These are phyloP conservation scores for Amphimedon queenslandica DNA, from an alignment of 37 sponge, comb jelly and placozoan species.

Conservation along the genomic window DNA sequence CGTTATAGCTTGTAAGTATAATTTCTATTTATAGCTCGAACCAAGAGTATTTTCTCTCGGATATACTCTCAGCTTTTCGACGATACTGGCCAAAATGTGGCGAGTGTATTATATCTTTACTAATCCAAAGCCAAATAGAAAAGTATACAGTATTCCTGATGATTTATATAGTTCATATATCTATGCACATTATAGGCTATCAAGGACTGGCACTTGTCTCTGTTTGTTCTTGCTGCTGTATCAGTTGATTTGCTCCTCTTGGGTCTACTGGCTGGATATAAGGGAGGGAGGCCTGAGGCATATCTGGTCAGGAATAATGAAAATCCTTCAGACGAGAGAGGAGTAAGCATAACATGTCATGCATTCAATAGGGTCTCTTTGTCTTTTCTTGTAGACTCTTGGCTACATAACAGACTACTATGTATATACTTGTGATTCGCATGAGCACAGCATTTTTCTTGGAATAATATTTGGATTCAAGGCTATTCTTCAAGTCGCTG, in stretches of 20 bases:
- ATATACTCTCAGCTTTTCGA: slow-evolving; percentile 7
- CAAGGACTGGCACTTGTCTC: slow-evolving; percentile 11
- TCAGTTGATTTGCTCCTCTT: slow-evolving; percentile 3
- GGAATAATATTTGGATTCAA: slow-evolving; percentile 28
- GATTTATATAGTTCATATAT: background rate
- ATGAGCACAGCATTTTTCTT: background rate
- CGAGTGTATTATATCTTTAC: slow-evolving; percentile 27
- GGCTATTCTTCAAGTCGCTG: slow-evolving; percentile 17
- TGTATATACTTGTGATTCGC: slow-evolving; percentile 10
- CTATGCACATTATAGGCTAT: background rate
- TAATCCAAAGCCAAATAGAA: slow-evolving; percentile 28
- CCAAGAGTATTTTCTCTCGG: background rate
- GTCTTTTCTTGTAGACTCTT: background rate
- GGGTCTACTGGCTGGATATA: background rate
- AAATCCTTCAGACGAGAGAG: background rate
- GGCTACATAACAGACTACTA: background rate
- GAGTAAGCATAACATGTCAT: background rate
- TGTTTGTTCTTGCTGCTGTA: background rate
- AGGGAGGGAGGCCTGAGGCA: background rate
- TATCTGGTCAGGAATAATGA: background rate
- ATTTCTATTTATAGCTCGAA: background rate
- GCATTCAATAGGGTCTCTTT: background rate
- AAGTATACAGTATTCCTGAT: slow-evolving; percentile 2
- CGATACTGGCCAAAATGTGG: slow-evolving; percentile 24
- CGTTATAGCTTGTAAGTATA: background rate